Conservation (phyloP, 2,797 vertebrate species). For the Salarias fasciatus region DNA sequence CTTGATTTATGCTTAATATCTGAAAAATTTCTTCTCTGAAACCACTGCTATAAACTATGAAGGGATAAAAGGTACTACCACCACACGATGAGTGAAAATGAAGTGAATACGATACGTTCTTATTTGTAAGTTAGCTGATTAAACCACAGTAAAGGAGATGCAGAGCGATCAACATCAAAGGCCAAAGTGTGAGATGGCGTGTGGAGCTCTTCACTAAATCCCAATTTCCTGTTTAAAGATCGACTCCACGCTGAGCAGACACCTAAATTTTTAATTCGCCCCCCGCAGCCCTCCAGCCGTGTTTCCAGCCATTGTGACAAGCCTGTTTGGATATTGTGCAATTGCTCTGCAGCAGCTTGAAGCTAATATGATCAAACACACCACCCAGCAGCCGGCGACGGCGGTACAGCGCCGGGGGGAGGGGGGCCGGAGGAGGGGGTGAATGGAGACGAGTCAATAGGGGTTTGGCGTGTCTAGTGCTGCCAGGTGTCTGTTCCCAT, state of each 20-base stretch:
- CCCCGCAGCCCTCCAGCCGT: constrained; percentile 35
- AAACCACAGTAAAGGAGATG: background rate
- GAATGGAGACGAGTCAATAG: constrained; percentile 29
- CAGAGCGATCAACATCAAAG: background rate
- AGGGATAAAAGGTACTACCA: too few relatives aligned
- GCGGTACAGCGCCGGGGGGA: constrained; percentile 24
- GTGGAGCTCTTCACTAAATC: constrained; percentile 25
- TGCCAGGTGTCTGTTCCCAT: constrained; percentile 76
- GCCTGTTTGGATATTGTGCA: constrained; percentile 69
- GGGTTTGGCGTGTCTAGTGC: constrained; percentile 64
- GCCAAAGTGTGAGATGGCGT: constrained; percentile 22
- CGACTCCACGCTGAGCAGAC: constrained; percentile 33
- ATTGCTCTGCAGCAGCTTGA: constrained; percentile 66
- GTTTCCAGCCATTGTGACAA: constrained; percentile 68
- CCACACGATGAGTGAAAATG: too few relatives aligned
- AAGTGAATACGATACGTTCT: too few relatives aligned
- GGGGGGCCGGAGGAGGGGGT: constrained; percentile 11
- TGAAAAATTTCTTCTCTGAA: too few relatives aligned
- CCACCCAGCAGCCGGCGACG: constrained; percentile 43
- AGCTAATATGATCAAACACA: constrained; percentile 76
- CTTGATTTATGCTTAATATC: too few relatives aligned
- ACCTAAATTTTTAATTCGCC: constrained; percentile 73
- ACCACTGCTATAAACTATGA: too few relatives aligned
- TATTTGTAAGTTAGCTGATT: background rate
- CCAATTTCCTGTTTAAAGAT: constrained; percentile 25